A percentile compares a stretch with the other conserved stretches of the same genome.
phyloP scores from a whole-genome alignment of 2,888 invertebrate species.

The Lasioglossum figueresi region DNA sequence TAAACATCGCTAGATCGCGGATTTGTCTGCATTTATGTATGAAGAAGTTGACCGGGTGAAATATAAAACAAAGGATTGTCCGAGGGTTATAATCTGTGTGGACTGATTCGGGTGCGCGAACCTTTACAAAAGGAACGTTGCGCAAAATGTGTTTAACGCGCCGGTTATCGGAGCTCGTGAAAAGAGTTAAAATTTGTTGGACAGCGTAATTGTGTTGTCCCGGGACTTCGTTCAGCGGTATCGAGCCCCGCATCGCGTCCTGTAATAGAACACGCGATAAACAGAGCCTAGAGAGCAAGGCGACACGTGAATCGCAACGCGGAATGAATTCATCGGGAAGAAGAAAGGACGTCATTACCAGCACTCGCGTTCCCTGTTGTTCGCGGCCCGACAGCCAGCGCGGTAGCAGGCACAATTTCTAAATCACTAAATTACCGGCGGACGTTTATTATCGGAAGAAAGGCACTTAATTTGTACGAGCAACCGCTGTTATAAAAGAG shows the following conservation, averaged over 20 bases:
- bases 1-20: no score
- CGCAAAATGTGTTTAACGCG: not conserved
- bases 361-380: not conserved
- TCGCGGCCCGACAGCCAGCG: conserved; percentile 21
- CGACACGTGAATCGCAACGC: conserved; percentile 33
- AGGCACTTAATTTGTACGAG: conserved; percentile 73
- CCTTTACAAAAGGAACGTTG: not conserved
- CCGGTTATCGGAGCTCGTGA: not conserved
- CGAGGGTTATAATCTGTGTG: not conserved
- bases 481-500: conserved; percentile 65
- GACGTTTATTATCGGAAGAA: conserved; percentile 73
- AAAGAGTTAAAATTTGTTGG: not conserved
- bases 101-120: not conserved
- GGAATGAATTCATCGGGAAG: conserved; percentile 28
- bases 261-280: conserved; percentile 21
- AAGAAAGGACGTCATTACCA: conserved; percentile 34
- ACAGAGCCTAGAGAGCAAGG: conserved; percentile 14
- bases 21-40: not conserved
- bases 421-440: conserved; percentile 71
- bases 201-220: not conserved
- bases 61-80: no score
- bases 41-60: not conserved
- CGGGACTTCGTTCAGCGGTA: not conserved
- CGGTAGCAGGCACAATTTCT: conserved; percentile 65
- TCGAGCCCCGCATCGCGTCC: not conserved